phyloP scores from a whole-genome alignment of 2,113 vertebrate genomes.

The Lepus americanus region DNA sequence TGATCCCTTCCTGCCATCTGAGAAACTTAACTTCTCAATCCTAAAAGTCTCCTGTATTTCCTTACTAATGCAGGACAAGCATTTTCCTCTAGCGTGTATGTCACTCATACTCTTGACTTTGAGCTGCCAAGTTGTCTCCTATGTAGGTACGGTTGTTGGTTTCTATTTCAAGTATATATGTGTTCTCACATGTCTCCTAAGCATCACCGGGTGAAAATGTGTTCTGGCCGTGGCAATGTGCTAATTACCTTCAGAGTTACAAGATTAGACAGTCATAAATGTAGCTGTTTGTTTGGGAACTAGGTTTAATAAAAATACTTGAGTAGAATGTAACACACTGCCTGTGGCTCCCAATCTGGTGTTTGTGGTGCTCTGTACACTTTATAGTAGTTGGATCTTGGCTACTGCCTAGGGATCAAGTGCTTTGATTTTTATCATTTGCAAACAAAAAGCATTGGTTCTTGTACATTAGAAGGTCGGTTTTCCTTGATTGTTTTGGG shows the following conservation, averaged over 20 bases:
- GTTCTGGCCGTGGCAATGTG: background rate
- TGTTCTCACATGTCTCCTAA: conserved; percentile 21
- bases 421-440: conserved; percentile 57
- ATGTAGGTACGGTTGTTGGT: conserved; percentile 35
- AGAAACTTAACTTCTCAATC: conserved; percentile 39
- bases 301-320: conserved; percentile 26
- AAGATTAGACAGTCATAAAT: conserved; percentile 19
- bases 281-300: conserved; percentile 11
- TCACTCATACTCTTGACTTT: background rate
- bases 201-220: conserved; percentile 1
- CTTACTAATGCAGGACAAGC: conserved; percentile 9
- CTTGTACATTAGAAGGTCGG: background rate
- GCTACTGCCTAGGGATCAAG: conserved; percentile 26
- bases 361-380: background rate
- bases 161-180: conserved; percentile 44
- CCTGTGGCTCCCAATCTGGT: background rate
- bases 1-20: background rate
- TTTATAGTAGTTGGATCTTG: background rate
- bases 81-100: background rate
- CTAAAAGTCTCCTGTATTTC: conserved; percentile 12
- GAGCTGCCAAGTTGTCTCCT: background rate
- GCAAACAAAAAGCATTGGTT: conserved; percentile 41
- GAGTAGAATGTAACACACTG: background rate
- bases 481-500: conserved; percentile 36
- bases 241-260: background rate